Base-by-base conservation (phyloP, 2,113 vertebrate genomes). In the Cochlearius cochlearius region DNA sequence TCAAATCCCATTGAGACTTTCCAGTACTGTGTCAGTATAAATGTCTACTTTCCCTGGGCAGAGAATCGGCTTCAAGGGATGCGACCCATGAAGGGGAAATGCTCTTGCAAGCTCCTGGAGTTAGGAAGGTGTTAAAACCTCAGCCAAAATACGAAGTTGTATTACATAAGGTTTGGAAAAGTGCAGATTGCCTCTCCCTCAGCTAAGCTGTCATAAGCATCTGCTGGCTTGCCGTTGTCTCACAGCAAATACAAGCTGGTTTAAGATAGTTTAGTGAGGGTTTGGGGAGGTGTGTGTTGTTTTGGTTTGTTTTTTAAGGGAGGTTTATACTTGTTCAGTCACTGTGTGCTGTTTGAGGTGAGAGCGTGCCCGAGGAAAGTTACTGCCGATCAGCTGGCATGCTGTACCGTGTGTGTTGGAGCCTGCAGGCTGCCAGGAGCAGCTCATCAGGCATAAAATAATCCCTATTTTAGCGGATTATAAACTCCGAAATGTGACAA, bases 161-260 rank as follows among this genome's bases (percentile, higher is more conserved):
- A 15, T 92, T 91, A 72, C 52, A 38, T 75, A 81, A 94, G 68
- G 29, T 43, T 93, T 79, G 45, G 75, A 59, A 76, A 60, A 90
- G 49, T 29, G 43, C 62, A 86, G 85, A 69, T 79, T 96, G 71
- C 58, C 62, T 85, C 41, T 90, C 69, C 69, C 41, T 73, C 5
- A 1, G 41, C 50, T 94, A 52, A 89, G 89, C 91, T 97, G 64
- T 75, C 94, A 66, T 79, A 96, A 93, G 95, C 84, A 89, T 95
- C 91, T 95, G 95, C 86, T 93, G 90, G 88, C 11, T 95, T 82
- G 36, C 79, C 81, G 15, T 12, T 89, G 84, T 87, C 73, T 95
- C 93, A 75, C 68, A 86, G 83, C 68, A 92, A 91, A 90, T 36
- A 55, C 56, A 92, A 81, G 20, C 26, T 92, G 76, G 32, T 77